These are phyloP conservation scores for Erebia palarica DNA, from an alignment of 2,888 invertebrate genomes.

Conservation along the genomic window DNA sequence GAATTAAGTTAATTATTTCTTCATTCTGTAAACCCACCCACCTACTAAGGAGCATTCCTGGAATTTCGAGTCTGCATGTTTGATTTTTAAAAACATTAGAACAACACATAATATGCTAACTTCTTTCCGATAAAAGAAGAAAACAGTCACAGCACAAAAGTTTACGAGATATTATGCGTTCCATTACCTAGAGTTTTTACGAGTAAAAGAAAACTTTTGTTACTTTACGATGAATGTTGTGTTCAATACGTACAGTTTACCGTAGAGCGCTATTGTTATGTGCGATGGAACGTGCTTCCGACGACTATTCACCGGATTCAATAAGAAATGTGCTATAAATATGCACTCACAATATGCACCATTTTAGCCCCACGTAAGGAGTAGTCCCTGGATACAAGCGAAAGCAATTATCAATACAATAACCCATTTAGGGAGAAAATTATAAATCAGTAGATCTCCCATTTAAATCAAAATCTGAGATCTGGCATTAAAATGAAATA, in stretches of 20 bases:
- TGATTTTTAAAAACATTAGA: too few relatives aligned
- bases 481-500: too few relatives aligned
- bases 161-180: neutral
- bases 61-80: too few relatives aligned
- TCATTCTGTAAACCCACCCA: too few relatives aligned
- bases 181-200: neutral
- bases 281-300: constrained; percentile 1
- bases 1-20: too few relatives aligned
- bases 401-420: neutral
- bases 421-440: too few relatives aligned
- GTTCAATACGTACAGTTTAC: neutral
- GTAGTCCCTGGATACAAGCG: neutral
- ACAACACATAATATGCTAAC: too few relatives aligned
- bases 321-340: constrained; percentile 9
- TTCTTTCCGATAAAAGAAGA: too few relatives aligned
- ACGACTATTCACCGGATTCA: neutral
- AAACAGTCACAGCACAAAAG: neutral
- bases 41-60: too few relatives aligned
- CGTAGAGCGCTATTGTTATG: neutral
- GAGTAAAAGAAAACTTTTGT: neutral
- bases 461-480: too few relatives aligned
- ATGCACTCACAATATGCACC: constrained; percentile 1
- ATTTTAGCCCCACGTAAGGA: neutral
- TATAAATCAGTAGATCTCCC: too few relatives aligned
- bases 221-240: neutral